Conservation (phyloP, 2,113 vertebrate genomes). For the Calonectris borealis region DNA sequence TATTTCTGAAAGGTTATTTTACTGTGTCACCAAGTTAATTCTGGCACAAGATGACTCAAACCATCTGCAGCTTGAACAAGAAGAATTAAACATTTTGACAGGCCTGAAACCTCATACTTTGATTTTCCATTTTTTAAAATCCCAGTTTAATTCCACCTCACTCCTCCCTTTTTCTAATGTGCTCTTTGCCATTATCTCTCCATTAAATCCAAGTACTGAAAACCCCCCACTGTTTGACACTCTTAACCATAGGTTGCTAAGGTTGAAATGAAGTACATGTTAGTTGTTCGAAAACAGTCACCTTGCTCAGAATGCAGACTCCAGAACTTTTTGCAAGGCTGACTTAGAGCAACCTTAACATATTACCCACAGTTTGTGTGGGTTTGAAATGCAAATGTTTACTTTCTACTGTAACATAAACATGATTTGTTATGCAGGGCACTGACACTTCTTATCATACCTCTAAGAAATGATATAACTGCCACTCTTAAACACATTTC, state of each 20-base stretch:
- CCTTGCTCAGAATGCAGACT: slow-evolving; percentile 19
- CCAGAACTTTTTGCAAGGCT: slow-evolving; percentile 40
- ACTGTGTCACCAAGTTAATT: slow-evolving; percentile 72
- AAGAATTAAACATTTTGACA: slow-evolving; percentile 73
- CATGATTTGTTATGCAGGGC: slow-evolving; percentile 55
- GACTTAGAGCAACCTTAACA: slow-evolving; percentile 51
- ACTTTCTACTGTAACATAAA: slow-evolving; percentile 49
- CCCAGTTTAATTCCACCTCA: slow-evolving; percentile 50
- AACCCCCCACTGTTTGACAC: slow-evolving; percentile 17
- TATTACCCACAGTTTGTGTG: slow-evolving; percentile 48
- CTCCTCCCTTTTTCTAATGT: background rate
- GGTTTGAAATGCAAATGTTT: slow-evolving; percentile 65
- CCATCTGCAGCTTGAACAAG: slow-evolving; percentile 70
- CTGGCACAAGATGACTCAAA: slow-evolving; percentile 73
- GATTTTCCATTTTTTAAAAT: slow-evolving; percentile 60
- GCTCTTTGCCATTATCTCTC: slow-evolving; percentile 19
- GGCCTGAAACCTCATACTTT: slow-evolving; percentile 64
- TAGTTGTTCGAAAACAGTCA: background rate
- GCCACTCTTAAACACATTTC: slow-evolving; percentile 7
- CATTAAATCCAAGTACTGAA: slow-evolving; percentile 25
- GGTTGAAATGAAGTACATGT: slow-evolving; percentile 10
- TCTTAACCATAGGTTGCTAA: slow-evolving; percentile 19
- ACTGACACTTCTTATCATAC: slow-evolving; percentile 50
- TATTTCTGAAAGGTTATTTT: slow-evolving; percentile 73
- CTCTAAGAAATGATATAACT: slow-evolving; percentile 37